These are phyloP conservation scores for Phyllotreta cruciferae DNA, from an alignment of 2,888 invertebrate genomes.

Conservation along the genomic window DNA sequence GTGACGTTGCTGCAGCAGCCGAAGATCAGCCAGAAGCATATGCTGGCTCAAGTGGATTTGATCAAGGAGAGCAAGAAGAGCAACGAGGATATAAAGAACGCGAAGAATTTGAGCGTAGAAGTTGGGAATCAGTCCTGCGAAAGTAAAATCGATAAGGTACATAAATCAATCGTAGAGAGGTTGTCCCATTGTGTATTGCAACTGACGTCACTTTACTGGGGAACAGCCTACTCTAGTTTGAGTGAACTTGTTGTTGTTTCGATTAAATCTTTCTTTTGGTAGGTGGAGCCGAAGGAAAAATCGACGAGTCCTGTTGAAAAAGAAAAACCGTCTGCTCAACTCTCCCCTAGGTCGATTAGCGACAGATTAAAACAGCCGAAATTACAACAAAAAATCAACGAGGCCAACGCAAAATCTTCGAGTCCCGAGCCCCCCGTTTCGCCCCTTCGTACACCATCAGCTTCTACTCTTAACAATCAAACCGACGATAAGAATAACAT, in stretches of 20 bases:
- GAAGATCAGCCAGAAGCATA: conserved; percentile 66
- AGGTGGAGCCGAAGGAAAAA: conserved; percentile 22
- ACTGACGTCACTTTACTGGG: not conserved
- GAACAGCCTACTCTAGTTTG: no score
- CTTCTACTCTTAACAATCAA: not conserved
- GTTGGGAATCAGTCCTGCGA: conserved; percentile 38
- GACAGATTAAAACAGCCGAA: conserved; percentile 57
- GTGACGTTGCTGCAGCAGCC: conserved; percentile 83
- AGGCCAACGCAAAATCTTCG: conserved; percentile 48
- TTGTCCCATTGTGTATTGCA: no score
- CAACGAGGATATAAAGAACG: conserved; percentile 50
- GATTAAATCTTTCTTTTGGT: no score
- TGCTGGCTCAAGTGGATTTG: conserved; percentile 48
- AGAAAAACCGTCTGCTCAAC: conserved; percentile 32
- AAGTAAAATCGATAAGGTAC: conserved; percentile 38
- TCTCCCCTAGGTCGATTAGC: conserved; percentile 52
- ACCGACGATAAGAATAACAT: conserved; percentile 39
- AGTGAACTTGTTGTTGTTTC: no score
- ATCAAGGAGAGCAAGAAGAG: conserved; percentile 45
- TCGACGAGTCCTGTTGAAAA: conserved; percentile 21
- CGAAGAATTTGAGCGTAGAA: conserved; percentile 44
- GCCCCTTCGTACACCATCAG: conserved; percentile 20
- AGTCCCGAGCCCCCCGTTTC: conserved; percentile 48
- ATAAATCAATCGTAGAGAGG: not conserved
- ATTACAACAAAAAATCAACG: conserved; percentile 51